Evolutionary conservation across 2,113 vertebrate genomes (phyloP).

Genomic region (Gopherus flavomarginatus): DNA sequence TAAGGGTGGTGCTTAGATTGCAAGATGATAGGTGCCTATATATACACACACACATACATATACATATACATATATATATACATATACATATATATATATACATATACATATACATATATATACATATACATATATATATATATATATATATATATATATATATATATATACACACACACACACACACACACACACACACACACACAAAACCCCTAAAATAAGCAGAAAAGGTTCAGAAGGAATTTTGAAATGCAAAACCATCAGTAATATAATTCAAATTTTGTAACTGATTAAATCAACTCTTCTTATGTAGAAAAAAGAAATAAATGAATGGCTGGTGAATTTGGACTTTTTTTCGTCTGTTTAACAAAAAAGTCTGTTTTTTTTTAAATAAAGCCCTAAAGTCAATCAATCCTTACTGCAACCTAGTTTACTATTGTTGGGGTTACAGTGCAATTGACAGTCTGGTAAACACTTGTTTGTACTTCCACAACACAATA

Average conservation of each 20-base stretch:
- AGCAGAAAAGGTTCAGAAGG: not conserved
- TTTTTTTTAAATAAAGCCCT: not conserved
- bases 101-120: too few relatives aligned
- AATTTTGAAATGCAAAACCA: not conserved
- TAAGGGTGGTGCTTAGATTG: not conserved
- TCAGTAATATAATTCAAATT: not conserved
- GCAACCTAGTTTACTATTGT: not conserved
- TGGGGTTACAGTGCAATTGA: not conserved
- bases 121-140: too few relatives aligned
- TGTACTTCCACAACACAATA: not conserved
- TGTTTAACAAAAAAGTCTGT: not conserved
- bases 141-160: too few relatives aligned
- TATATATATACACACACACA: not conserved
- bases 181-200: too few relatives aligned
- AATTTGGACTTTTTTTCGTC: not conserved
- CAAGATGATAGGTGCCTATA: not conserved
- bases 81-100: too few relatives aligned
- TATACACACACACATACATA: too few relatives aligned
- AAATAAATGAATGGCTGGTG: not conserved
- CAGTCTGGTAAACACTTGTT: not conserved
- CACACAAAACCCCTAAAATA: not conserved
- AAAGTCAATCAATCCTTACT: not conserved
- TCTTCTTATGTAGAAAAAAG: not conserved
- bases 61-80: too few relatives aligned
- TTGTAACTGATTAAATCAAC: not conserved